phyloP scores from a whole-genome alignment of 1,140 invertebrate genomes.

The Gonioctena quinquepunctata region DNA sequence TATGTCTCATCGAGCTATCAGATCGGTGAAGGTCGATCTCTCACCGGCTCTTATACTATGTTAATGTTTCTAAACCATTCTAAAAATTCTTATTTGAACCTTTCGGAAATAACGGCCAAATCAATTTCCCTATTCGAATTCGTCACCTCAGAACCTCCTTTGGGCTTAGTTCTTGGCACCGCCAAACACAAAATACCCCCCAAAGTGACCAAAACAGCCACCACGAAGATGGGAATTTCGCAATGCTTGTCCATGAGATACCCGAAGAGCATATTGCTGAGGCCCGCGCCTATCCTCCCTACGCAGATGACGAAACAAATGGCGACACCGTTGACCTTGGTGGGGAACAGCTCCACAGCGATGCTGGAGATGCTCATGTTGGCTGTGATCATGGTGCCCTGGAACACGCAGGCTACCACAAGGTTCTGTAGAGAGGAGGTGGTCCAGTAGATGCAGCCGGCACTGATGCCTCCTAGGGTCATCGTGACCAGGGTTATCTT shows the following conservation, averaged over 20 bases:
- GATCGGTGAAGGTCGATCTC: too few species aligned
- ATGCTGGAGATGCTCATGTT: conserved; percentile 63
- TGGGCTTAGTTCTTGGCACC: not conserved
- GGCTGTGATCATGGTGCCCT: conserved; percentile 60
- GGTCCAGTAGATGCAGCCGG: conserved; percentile 59
- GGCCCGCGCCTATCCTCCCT: conserved; percentile 61
- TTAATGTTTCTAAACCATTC: too few species aligned
- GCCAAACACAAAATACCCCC: conserved; percentile 42
- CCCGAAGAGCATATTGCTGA: conserved; percentile 62
- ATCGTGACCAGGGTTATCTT: conserved; percentile 56
- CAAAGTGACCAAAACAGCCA: conserved; percentile 54
- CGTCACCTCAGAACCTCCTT: too few species aligned
- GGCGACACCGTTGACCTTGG: conserved; percentile 58
- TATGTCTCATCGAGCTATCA: too few species aligned
- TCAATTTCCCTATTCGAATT: not conserved
- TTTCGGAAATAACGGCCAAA: not conserved
- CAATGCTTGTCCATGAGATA: conserved; percentile 59
- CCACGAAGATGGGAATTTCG: conserved; percentile 59
- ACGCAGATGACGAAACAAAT: conserved; percentile 59
- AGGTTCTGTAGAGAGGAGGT: conserved; percentile 58
- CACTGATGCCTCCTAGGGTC: conserved; percentile 57
- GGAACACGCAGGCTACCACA: conserved; percentile 61
- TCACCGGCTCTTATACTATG: too few species aligned
- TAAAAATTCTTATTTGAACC: not conserved
- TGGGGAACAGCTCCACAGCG: conserved; percentile 62